Conservation (phyloP, 2,888 invertebrate genomes). For the Eupithecia exiguata region DNA sequence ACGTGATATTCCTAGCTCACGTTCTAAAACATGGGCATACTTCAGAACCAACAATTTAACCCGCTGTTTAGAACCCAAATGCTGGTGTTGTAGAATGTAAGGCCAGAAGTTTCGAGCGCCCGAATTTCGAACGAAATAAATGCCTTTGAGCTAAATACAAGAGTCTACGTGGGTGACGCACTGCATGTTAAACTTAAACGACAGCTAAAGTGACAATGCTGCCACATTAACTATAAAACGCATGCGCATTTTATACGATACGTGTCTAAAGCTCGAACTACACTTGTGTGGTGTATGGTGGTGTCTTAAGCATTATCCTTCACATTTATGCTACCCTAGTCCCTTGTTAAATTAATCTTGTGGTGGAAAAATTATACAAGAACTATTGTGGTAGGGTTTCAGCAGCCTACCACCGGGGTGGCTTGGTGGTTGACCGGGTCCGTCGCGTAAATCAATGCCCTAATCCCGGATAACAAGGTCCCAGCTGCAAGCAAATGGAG, state of each 20-base stretch:
- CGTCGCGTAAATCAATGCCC: constrained; percentile 30
- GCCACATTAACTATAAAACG: no score
- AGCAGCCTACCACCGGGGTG: no score
- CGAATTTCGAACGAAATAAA: neutral
- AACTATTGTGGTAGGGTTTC: no score
- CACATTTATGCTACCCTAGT: no score
- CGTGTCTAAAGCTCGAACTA: neutral
- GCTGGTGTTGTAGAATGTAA: neutral
- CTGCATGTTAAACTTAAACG: neutral
- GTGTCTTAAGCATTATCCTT: no score
- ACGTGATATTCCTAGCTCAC: neutral
- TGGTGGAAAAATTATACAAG: no score
- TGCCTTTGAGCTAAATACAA: neutral
- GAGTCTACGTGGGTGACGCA: neutral
- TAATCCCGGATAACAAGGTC: constrained; percentile 24
- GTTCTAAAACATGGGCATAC: constrained; percentile 4
- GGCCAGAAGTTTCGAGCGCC: neutral
- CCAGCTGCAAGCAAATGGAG: constrained; percentile 25
- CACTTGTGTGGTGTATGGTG: no score
- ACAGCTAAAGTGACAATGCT: neutral
- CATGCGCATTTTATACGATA: no score
- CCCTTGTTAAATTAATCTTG: no score
- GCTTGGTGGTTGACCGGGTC: no score
- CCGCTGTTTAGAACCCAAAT: no score
- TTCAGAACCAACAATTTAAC: no score